Percentiles rank a stretch among this genome's conserved stretches.
These are phyloP conservation scores for Peribatodes rhomboidaria DNA, from an alignment of 2,888 invertebrate species.

Conservation along the genomic window DNA sequence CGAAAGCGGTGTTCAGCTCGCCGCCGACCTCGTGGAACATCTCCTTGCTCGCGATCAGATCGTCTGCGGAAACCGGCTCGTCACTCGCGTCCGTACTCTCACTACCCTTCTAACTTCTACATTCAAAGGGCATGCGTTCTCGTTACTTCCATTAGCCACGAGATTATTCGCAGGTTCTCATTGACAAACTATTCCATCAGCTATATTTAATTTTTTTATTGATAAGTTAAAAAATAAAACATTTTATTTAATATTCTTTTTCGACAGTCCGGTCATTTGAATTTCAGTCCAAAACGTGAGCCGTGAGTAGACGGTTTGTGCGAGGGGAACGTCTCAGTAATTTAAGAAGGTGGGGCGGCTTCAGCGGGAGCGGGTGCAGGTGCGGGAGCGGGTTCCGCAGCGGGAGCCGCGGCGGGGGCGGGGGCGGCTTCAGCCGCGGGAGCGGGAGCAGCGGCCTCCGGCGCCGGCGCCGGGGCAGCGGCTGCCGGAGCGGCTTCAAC, in stretches of 20 bases:
- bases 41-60: slow-evolving; percentile 95
- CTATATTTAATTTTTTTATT: slow-evolving; percentile 73
- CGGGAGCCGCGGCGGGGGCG: slow-evolving; percentile 46
- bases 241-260: slow-evolving; percentile 39
- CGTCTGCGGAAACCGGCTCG: slow-evolving; percentile 88
- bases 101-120: slow-evolving; percentile 47
- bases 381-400: slow-evolving; percentile 46
- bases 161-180: slow-evolving; percentile 43
- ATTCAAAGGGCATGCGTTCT: slow-evolving; percentile 53
- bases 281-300: slow-evolving; percentile 32
- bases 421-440: slow-evolving; percentile 44
- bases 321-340: background rate
- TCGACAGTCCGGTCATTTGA: slow-evolving; percentile 39
- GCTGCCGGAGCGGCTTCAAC: slow-evolving; percentile 47
- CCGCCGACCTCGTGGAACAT: slow-evolving; percentile 96
- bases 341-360: slow-evolving; percentile 47
- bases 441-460: slow-evolving; percentile 42
- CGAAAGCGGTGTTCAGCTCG: slow-evolving; percentile 96
- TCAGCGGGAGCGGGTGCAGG: slow-evolving; percentile 47
- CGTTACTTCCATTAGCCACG: slow-evolving; percentile 29
- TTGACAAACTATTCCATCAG: slow-evolving; percentile 79
- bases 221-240: slow-evolving; percentile 65
- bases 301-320: background rate
- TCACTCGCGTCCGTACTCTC: slow-evolving; percentile 52
- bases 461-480: slow-evolving; percentile 33